Evolutionary conservation across 2,113 vertebrate species (phyloP).

Genomic region (Neomonachus schauinslandi): DNA sequence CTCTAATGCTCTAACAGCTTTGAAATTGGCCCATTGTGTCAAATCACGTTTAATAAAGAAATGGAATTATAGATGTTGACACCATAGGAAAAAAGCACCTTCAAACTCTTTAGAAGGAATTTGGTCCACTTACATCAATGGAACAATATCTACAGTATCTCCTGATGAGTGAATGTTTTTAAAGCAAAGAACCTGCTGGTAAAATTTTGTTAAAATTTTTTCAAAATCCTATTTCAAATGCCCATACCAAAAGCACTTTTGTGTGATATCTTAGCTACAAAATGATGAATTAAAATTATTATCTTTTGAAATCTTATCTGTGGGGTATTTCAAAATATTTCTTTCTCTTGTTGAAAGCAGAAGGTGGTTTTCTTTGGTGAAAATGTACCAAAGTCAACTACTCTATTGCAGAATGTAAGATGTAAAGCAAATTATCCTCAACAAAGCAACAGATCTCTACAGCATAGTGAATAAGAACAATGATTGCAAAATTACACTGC

Average conservation of each 20-base stretch:
- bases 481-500: background rate
- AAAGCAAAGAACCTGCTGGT: background rate
- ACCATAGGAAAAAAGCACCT: background rate
- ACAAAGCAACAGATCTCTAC: background rate
- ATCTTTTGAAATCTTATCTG: background rate
- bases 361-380: background rate
- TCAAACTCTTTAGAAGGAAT: conserved; percentile 22
- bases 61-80: conserved; percentile 12
- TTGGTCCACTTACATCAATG: background rate
- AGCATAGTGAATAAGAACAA: background rate
- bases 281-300: conserved; percentile 18
- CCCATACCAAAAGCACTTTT: background rate
- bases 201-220: conserved; percentile 38
- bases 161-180: background rate
- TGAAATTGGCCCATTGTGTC: conserved; percentile 44
- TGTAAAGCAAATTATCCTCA: background rate
- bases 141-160: background rate
- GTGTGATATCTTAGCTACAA: background rate
- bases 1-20: conserved; percentile 17
- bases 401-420: background rate
- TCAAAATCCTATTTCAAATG: conserved; percentile 27
- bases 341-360: background rate
- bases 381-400: background rate
- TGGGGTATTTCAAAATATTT: background rate
- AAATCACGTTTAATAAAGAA: conserved; percentile 57